Evolutionary conservation across 2,888 invertebrate species (phyloP).

Genomic region (Neria commutata): DNA sequence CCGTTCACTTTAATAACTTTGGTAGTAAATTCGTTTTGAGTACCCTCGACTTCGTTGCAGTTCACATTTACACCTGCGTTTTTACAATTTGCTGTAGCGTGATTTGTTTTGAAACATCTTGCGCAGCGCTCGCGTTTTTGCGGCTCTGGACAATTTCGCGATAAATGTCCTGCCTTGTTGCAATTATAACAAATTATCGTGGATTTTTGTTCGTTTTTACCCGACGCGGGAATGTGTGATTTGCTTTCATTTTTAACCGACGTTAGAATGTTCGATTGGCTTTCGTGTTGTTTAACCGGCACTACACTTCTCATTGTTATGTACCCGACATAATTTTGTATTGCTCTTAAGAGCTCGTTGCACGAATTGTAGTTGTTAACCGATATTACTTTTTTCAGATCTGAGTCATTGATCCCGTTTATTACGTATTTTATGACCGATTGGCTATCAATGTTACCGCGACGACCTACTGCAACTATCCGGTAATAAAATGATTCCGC

Average conservation of each 20-base stretch:
- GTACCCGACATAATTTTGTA: conserved; percentile 11
- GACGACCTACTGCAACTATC: conserved; percentile 19
- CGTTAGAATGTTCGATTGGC: neutral
- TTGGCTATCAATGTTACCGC: conserved; percentile 11
- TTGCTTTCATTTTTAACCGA: neutral
- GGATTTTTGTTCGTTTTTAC: neutral
- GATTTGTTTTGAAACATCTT: no score
- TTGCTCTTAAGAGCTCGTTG: conserved; percentile 18
- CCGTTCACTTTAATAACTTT: conserved; percentile 11
- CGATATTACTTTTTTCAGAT: conserved; percentile 17
- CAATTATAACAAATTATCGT: conserved; percentile 20
- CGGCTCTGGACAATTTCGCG: conserved; percentile 16
- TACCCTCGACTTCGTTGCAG: neutral
- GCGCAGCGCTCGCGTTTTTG: conserved; percentile 11
- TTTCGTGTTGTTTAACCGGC: no score
- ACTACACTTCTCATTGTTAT: no score
- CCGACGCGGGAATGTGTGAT: no score
- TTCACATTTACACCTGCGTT: neutral
- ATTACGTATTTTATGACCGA: conserved; percentile 16
- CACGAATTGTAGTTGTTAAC: conserved; percentile 10
- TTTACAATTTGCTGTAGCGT: neutral
- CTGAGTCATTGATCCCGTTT: conserved; percentile 19
- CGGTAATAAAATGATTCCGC: conserved; percentile 18
- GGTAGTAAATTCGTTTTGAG: neutral
- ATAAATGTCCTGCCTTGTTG: conserved; percentile 18